phyloP scores from a whole-genome alignment of 1,140 invertebrate species.

The Tetragnatha versicolor region DNA sequence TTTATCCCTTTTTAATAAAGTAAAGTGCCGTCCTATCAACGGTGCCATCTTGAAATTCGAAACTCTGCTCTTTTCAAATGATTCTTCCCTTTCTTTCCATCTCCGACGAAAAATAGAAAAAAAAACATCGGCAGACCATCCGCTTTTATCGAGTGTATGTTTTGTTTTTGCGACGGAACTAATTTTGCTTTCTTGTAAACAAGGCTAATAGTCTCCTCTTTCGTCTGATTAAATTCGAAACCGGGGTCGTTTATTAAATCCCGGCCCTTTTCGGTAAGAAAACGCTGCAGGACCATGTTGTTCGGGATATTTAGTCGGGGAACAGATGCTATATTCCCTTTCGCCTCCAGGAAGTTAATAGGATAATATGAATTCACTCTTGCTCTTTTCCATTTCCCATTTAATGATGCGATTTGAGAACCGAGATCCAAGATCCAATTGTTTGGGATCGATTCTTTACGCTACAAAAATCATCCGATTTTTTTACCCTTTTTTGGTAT shows the following conservation, averaged over 20 bases:
- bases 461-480: too few species aligned
- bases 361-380: background rate
- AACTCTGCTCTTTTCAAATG: too few species aligned
- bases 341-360: background rate
- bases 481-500: too few species aligned
- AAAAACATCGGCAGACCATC: too few species aligned
- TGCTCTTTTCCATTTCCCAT: background rate
- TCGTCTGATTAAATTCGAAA: constrained; percentile 18
- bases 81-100: too few species aligned
- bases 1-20: too few species aligned
- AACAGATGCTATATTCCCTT: background rate
- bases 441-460: too few species aligned
- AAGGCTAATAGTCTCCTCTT: background rate
- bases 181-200: background rate
- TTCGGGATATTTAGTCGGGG: background rate
- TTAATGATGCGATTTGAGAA: background rate
- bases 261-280: background rate
- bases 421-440: too few species aligned
- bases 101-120: too few species aligned
- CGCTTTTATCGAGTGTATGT: background rate
- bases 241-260: background rate
- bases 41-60: too few species aligned
- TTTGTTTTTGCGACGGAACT: background rate
- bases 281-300: too few species aligned
- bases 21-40: too few species aligned